Percentiles rank a stretch among this genome's conserved stretches.
phyloP scores from a whole-genome alignment of 2,113 vertebrate genomes.

The Epinephelus cyanopodus region DNA sequence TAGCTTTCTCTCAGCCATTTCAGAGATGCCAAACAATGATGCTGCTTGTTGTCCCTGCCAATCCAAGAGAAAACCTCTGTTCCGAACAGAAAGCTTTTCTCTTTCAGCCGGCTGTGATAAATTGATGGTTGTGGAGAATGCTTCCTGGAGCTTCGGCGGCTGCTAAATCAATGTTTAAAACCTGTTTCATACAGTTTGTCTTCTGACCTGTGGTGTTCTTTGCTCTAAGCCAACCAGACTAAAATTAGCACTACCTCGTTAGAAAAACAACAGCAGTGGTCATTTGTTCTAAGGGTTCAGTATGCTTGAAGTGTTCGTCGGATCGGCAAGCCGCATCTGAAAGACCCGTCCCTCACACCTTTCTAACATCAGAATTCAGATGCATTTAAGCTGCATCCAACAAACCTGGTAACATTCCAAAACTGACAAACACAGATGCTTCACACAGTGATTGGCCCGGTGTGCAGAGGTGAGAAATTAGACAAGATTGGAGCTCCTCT shows the following conservation, averaged over 20 bases:
- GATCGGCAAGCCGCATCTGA: background rate
- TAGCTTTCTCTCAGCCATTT: slow-evolving; percentile 61
- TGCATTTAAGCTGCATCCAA: background rate
- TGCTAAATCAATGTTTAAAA: slow-evolving; percentile 8
- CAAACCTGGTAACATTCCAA: background rate
- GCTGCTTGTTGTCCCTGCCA: slow-evolving; percentile 42
- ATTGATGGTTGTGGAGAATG: background rate
- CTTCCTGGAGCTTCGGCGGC: slow-evolving; percentile 1
- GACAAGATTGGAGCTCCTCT: no score
- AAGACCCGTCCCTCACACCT: background rate
- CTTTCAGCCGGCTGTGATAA: slow-evolving; percentile 29
- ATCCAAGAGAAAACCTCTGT: slow-evolving; percentile 35
- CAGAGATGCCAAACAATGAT: slow-evolving; percentile 61
- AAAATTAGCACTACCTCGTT: no score
- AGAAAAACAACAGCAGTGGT: background rate
- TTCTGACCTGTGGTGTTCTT: background rate
- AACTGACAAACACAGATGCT: background rate
- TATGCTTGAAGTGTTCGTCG: background rate
- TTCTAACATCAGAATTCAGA: background rate
- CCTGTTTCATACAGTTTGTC: background rate
- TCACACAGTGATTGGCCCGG: background rate
- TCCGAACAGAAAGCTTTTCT: slow-evolving; percentile 30
- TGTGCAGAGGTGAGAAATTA: no score
- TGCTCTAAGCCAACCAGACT: background rate
- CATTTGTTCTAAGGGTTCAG: no score